phyloP scores from a whole-genome alignment of 2,888 invertebrate genomes.

The Agrotis puta region DNA sequence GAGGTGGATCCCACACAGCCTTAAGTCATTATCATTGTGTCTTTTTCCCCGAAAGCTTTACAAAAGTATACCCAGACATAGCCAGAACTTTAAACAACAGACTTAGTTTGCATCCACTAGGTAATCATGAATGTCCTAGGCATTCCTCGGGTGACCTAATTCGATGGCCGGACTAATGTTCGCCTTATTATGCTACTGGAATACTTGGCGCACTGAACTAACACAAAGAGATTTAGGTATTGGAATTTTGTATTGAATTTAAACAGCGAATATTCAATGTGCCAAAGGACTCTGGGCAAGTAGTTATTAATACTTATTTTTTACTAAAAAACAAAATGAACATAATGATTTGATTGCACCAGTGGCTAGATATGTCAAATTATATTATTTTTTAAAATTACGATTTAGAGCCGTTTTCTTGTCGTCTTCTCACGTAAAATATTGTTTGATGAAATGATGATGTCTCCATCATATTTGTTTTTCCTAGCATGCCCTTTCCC shows the following conservation, averaged over 20 bases:
- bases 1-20: too few species aligned
- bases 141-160: slow-evolving; percentile 53
- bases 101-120: background rate
- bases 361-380: too few species aligned
- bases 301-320: background rate
- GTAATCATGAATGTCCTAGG: slow-evolving; percentile 37
- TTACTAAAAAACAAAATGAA: background rate
- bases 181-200: slow-evolving; percentile 21
- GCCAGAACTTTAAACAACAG: background rate
- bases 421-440: too few species aligned
- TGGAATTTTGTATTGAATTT: slow-evolving; percentile 24
- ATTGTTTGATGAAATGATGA: background rate
- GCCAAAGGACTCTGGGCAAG: background rate
- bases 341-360: background rate
- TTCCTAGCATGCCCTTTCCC: too few species aligned
- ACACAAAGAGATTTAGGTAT: slow-evolving; percentile 13
- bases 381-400: too few species aligned
- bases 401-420: too few species aligned
- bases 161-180: slow-evolving; percentile 27
- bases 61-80: background rate
- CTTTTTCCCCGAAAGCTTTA: too few species aligned
- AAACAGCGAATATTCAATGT: background rate
- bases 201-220: slow-evolving; percentile 19
- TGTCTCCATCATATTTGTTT: background rate
- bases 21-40: too few species aligned